Conservation (phyloP, 2,113 vertebrate species). For the Caretta caretta region DNA sequence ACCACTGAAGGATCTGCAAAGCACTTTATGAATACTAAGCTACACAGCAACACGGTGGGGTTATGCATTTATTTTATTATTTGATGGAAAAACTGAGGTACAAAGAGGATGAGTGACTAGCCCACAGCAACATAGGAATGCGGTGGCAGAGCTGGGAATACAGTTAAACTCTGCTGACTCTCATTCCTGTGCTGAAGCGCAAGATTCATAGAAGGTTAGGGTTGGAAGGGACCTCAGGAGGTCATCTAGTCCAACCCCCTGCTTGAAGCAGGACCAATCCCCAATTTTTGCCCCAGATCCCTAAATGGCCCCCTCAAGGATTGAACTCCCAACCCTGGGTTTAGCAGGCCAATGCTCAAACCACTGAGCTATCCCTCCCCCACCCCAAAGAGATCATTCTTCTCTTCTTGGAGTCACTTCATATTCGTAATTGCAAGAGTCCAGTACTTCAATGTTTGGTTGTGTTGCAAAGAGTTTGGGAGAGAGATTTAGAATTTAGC, state of each 20-base stretch:
- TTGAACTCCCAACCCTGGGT: no score
- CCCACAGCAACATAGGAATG: neutral
- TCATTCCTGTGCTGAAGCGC: neutral
- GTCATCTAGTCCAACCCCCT: no score
- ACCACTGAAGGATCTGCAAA: slow-evolving; percentile 7
- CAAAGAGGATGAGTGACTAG: slow-evolving; percentile 4
- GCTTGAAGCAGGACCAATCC: no score
- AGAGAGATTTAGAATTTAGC: slow-evolving; percentile 60
- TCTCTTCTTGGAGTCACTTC: neutral
- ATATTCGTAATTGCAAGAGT: neutral
- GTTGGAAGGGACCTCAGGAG: no score
- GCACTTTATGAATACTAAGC: slow-evolving; percentile 33
- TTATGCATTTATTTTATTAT: slow-evolving; percentile 38
- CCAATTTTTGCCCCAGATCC: no score
- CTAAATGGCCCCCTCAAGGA: no score
- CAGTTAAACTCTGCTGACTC: neutral
- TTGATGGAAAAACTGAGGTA: neutral
- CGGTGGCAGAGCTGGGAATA: neutral
- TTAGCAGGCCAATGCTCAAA: no score
- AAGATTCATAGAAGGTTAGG: neutral
- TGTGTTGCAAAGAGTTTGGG: neutral
- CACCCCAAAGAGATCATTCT: neutral
- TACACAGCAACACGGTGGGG: neutral
- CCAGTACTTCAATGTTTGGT: neutral
- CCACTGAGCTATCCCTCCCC: no score